These are phyloP conservation scores for Pangasius mekongensis DNA, from an alignment of 2,797 vertebrate genomes.

Conservation along the genomic window DNA sequence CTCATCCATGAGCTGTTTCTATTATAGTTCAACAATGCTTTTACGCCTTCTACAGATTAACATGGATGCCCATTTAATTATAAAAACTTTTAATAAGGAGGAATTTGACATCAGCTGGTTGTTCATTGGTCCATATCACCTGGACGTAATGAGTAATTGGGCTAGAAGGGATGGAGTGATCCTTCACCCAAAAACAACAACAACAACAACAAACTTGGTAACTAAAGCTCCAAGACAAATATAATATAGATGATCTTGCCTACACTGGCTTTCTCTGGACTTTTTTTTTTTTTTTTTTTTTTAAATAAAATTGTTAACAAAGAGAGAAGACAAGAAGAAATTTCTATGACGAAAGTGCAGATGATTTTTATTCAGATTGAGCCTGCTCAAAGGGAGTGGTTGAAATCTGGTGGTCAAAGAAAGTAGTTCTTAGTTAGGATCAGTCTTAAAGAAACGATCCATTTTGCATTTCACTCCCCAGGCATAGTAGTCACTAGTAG, in stretches of 20 bases:
- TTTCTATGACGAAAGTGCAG: neutral
- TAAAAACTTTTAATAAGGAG: neutral
- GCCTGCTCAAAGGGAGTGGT: neutral
- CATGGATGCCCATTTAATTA: neutral
- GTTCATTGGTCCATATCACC: neutral
- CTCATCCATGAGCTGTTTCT: neutral
- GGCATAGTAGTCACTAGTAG: neutral
- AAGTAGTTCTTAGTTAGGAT: neutral
- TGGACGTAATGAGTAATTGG: neutral
- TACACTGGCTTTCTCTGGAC: neutral
- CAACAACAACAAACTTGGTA: neutral
- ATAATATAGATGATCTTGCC: neutral
- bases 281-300: neutral
- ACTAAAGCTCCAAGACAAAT: neutral
- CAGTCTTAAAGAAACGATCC: neutral
- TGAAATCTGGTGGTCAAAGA: neutral
- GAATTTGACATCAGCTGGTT: neutral
- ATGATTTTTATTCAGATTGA: neutral
- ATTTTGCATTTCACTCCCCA: neutral
- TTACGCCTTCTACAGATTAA: conserved; percentile 18
- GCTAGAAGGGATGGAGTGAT: neutral
- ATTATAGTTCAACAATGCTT: neutral
- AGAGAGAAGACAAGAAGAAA: neutral
- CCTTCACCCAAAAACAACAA: neutral
- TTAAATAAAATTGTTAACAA: neutral